Evolutionary conservation across 2,888 invertebrate genomes (phyloP).

Genomic region (Rhamnusium bicolor): DNA sequence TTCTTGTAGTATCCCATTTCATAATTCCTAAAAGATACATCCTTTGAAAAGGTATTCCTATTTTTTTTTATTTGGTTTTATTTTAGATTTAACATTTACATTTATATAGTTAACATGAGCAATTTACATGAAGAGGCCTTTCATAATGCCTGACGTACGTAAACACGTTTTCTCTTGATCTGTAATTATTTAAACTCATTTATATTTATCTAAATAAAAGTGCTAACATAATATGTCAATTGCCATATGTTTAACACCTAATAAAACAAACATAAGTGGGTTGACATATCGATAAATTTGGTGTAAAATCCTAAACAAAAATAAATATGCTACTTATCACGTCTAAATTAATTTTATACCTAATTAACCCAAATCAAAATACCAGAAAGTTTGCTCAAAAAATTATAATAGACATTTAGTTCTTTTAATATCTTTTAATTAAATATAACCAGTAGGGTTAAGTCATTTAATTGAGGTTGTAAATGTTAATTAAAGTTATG

Average conservation of each 20-base stretch:
- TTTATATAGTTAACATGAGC: too few relatives aligned
- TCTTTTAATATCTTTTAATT: not conserved
- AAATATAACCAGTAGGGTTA: not conserved
- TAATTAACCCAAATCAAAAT: not conserved
- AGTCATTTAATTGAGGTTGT: slow-evolving; percentile 17
- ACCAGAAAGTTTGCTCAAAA: not conserved
- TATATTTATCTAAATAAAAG: not conserved
- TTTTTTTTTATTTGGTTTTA: too few relatives aligned
- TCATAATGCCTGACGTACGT: too few relatives aligned
- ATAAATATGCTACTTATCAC: not conserved
- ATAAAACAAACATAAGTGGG: not conserved
- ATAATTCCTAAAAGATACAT: too few relatives aligned
- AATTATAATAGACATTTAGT: not conserved
- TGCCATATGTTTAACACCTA: not conserved
- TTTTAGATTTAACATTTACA: too few relatives aligned
- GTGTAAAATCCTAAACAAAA: not conserved
- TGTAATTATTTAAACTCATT: not conserved
- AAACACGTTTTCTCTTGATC: not conserved
- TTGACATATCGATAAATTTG: not conserved
- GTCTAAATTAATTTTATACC: not conserved
- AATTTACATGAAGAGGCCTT: too few relatives aligned
- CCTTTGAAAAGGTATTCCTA: too few relatives aligned
- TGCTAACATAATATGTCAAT: not conserved
- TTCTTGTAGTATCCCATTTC: too few relatives aligned
- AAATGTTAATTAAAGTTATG: slow-evolving; percentile 24